Evolutionary conservation across 2,113 vertebrate genomes (phyloP).

Genomic region (Thamnaconus septentrionalis): DNA sequence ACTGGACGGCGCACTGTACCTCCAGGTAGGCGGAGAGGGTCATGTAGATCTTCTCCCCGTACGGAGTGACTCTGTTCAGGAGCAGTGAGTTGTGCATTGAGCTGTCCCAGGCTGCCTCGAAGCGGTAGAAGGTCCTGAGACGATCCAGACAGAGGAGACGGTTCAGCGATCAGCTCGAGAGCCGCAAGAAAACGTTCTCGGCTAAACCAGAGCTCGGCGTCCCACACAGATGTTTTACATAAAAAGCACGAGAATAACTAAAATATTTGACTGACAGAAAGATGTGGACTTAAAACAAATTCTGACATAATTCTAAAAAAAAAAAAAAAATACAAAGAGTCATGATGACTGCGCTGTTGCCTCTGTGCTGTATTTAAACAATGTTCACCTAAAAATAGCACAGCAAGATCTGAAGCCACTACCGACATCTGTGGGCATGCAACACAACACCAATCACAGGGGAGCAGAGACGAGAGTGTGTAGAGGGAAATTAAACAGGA

Average conservation of each 20-base stretch:
- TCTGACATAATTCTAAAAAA: no score
- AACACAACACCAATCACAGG: constrained; percentile 19
- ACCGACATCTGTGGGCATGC: constrained; percentile 49
- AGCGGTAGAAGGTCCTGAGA: constrained; percentile 92
- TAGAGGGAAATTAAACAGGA: constrained; percentile 32
- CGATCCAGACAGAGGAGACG: constrained; percentile 11
- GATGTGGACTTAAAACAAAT: no score
- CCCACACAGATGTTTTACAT: no score
- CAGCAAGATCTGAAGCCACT: not conserved
- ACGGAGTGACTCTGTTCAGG: constrained; percentile 94
- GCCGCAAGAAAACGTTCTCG: no score
- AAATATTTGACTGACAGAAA: no score
- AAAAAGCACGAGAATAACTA: no score
- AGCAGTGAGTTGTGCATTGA: constrained; percentile 98
- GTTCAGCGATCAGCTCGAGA: not conserved
- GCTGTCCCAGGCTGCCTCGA: constrained; percentile 95
- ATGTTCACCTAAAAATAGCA: not conserved
- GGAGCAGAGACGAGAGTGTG: constrained; percentile 19
- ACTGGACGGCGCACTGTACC: constrained; percentile 63
- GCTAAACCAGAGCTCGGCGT: no score
- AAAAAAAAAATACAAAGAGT: no score
- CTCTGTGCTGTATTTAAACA: constrained; percentile 4
- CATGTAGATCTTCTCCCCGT: constrained; percentile 97
- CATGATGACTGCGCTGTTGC: not conserved
- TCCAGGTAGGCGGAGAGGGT: constrained; percentile 95